A percentile compares a stretch with the other conserved stretches of the same genome.
Conservation (phyloP, 2,113 vertebrate species). For the Psilopogon haemacephalus region DNA sequence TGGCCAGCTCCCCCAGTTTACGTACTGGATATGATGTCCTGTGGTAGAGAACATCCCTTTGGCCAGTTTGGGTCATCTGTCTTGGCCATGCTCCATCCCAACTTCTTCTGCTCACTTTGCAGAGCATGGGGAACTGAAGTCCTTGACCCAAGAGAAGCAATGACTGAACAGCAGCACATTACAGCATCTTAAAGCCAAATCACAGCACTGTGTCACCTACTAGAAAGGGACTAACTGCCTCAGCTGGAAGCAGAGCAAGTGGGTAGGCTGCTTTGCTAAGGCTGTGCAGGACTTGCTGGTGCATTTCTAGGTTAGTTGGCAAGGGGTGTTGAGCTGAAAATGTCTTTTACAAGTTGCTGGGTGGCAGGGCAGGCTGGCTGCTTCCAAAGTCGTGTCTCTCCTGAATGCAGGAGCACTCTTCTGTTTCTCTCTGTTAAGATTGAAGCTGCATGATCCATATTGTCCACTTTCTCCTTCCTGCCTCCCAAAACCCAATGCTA, state of each 20-base stretch:
- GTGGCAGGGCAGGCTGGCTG: background rate
- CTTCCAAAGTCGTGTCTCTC: background rate
- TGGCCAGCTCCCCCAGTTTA: too few species aligned
- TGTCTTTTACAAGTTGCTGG: background rate
- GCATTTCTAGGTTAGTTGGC: background rate
- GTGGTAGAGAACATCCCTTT: background rate
- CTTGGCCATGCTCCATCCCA: background rate
- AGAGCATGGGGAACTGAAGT: background rate
- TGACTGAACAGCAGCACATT: background rate
- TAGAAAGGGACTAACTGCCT: background rate
- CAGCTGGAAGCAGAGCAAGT: background rate
- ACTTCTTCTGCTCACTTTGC: background rate
- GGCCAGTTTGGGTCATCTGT: background rate
- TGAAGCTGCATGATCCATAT: fast-evolving
- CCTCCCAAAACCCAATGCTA: background rate
- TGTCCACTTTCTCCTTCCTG: background rate
- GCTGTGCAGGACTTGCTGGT: background rate
- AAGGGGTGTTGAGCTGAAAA: background rate
- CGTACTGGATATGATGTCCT: background rate
- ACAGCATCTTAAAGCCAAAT: background rate
- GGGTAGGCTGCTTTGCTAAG: background rate
- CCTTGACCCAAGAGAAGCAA: background rate
- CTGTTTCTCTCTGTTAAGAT: background rate
- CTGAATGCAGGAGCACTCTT: background rate
- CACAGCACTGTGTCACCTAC: background rate